A percentile compares a stretch with the other conserved stretches of the same genome.
Conservation (phyloP, 2,113 vertebrate genomes). For the Ctenomys sociabilis region DNA sequence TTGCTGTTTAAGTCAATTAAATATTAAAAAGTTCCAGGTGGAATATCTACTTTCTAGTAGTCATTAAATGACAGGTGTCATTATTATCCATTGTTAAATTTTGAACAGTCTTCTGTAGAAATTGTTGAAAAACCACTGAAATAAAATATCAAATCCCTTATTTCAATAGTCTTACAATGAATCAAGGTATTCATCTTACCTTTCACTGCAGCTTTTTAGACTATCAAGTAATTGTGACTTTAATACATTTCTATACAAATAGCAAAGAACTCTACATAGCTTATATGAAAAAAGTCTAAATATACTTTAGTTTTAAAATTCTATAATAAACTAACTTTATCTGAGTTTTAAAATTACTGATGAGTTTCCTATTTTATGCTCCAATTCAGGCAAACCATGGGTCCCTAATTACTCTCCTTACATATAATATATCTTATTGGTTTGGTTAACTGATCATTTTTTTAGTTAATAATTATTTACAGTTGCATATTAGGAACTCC, state of each 20-base stretch:
- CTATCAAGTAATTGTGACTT: neutral
- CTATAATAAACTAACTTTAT: neutral
- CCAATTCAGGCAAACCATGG: neutral
- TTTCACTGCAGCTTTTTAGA: neutral
- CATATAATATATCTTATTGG: neutral
- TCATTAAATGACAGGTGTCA: neutral
- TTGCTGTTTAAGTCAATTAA: conserved; percentile 19
- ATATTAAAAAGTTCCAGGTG: neutral
- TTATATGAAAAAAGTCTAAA: conserved; percentile 30
- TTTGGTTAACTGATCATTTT: neutral
- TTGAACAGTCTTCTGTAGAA: neutral
- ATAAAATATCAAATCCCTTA: neutral
- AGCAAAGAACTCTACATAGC: neutral
- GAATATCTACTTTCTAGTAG: neutral
- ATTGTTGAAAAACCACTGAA: neutral
- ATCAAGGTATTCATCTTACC: neutral
- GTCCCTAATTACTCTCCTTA: neutral
- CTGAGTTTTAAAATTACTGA: neutral
- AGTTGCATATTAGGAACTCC: neutral
- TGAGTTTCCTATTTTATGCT: neutral
- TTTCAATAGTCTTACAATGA: neutral
- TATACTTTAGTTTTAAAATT: neutral
- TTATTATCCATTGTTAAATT: neutral
- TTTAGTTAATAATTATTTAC: neutral
- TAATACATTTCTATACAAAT: neutral